Conservation (phyloP, 2,888 invertebrate genomes). For the Germaria angustata region DNA sequence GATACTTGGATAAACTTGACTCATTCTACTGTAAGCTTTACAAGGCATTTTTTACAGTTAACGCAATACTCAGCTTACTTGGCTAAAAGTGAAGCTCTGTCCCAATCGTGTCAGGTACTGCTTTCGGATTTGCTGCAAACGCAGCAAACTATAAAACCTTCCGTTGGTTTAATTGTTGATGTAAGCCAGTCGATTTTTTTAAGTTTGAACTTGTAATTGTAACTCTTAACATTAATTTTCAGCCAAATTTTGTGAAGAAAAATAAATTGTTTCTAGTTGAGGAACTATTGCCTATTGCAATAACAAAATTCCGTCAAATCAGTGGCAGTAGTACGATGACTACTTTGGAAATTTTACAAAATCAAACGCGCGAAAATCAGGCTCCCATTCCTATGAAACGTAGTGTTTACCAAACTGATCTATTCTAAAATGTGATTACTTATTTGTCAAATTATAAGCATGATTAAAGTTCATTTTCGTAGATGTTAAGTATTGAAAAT, state of each 20-base stretch:
- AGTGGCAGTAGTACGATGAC: slow-evolving; percentile 74
- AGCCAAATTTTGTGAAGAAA: slow-evolving; percentile 79
- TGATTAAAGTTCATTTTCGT: no score
- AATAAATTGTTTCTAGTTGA: slow-evolving; percentile 78
- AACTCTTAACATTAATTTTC: no score
- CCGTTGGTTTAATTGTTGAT: slow-evolving; percentile 76
- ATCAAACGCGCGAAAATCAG: slow-evolving; percentile 71
- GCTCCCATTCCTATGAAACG: slow-evolving; percentile 79
- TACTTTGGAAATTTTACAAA: slow-evolving; percentile 73
- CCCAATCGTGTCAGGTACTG: slow-evolving; percentile 75
- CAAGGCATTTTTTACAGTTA: slow-evolving; percentile 77
- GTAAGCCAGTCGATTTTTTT: slow-evolving; percentile 70
- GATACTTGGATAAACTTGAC: slow-evolving; percentile 80
- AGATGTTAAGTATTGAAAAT: neutral
- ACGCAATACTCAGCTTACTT: slow-evolving; percentile 78
- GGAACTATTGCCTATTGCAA: slow-evolving; percentile 77
- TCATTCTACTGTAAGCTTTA: slow-evolving; percentile 79
- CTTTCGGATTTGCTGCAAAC: slow-evolving; percentile 77
- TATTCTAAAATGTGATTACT: slow-evolving; percentile 72
- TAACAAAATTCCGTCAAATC: slow-evolving; percentile 76
- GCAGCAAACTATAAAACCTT: slow-evolving; percentile 78
- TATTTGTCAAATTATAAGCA: slow-evolving; percentile 23
- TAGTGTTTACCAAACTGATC: slow-evolving; percentile 79
- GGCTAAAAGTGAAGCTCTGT: slow-evolving; percentile 78
- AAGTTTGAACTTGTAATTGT: neutral